These are phyloP conservation scores for Alligator sinensis DNA, from an alignment of 2,113 vertebrate genomes.

Conservation along the genomic window DNA sequence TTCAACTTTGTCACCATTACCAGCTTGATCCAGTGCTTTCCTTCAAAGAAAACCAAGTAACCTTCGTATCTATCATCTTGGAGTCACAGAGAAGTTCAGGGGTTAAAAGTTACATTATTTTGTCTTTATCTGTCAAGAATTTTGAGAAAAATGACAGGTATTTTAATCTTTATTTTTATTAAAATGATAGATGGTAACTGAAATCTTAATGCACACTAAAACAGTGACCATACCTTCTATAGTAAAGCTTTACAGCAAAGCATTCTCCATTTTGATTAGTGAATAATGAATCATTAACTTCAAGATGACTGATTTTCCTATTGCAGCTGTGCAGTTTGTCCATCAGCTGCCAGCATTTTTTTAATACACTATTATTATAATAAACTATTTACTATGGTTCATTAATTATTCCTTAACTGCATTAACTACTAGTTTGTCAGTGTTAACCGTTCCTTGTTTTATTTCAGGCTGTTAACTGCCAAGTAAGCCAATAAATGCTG, in stretches of 20 bases:
- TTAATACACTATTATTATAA: background rate
- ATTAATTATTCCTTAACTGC: slow-evolving; percentile 34
- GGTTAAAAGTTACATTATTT: background rate
- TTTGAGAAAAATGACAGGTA: background rate
- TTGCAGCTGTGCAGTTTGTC: background rate
- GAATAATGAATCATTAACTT: background rate
- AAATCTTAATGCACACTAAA: background rate
- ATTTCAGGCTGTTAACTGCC: background rate
- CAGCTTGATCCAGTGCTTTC: background rate
- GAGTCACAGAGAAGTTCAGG: background rate
- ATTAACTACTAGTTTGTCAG: slow-evolving; percentile 11
- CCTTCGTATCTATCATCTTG: background rate
- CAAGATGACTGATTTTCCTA: background rate
- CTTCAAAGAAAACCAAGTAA: background rate
- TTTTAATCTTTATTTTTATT: slow-evolving; percentile 5
- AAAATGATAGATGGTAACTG: background rate
- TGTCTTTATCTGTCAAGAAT: background rate
- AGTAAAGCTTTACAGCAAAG: background rate
- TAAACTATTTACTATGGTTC: background rate
- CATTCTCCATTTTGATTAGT: background rate
- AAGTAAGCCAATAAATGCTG: background rate
- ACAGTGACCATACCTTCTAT: background rate
- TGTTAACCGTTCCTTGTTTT: background rate
- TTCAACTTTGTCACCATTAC: background rate
- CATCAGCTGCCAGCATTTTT: background rate